Percentiles rank a stretch among this genome's conserved stretches.
phyloP scores from a whole-genome alignment of 1,140 invertebrate species.

The Pseudomyrmex sp. region DNA sequence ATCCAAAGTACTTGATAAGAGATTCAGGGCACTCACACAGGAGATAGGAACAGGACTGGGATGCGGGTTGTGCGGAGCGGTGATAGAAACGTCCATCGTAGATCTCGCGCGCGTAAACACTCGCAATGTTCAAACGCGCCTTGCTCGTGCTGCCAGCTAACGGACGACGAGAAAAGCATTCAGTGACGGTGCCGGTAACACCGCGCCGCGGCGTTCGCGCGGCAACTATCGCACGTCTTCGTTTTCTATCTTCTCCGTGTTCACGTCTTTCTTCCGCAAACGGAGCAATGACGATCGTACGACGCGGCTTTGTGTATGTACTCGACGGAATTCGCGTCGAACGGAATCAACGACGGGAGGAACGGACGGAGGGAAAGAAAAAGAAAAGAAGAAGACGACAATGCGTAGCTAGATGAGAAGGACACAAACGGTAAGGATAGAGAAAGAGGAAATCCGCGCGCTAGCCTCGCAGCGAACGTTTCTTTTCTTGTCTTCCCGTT shows the following conservation, averaged over 20 bases:
- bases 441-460: slow-evolving; percentile 39
- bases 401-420: background rate
- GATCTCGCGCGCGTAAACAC: background rate
- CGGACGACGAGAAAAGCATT: slow-evolving; percentile 63
- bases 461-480: slow-evolving; percentile 64
- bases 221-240: slow-evolving; percentile 58
- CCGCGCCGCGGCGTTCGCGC: slow-evolving; percentile 64
- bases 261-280: background rate
- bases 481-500: slow-evolving; percentile 60
- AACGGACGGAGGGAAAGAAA: slow-evolving; percentile 22
- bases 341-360: background rate
- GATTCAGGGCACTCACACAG: background rate
- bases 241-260: background rate
- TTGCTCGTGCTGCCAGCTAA: slow-evolving; percentile 83
- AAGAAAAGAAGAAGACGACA: background rate
- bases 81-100: background rate
- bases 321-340: slow-evolving; percentile 2
- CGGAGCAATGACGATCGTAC: slow-evolving; percentile 21
- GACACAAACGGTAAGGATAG: background rate
- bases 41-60: no score
- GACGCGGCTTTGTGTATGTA: slow-evolving; percentile 34
- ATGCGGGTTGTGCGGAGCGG: background rate
- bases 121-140: slow-evolving; percentile 60
- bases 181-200: slow-evolving; percentile 60
- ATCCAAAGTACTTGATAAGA: background rate